A percentile compares a stretch with the other conserved stretches of the same genome.
Evolutionary conservation across 2,888 invertebrate species (phyloP).

Genomic region (Ischnura elegans): DNA sequence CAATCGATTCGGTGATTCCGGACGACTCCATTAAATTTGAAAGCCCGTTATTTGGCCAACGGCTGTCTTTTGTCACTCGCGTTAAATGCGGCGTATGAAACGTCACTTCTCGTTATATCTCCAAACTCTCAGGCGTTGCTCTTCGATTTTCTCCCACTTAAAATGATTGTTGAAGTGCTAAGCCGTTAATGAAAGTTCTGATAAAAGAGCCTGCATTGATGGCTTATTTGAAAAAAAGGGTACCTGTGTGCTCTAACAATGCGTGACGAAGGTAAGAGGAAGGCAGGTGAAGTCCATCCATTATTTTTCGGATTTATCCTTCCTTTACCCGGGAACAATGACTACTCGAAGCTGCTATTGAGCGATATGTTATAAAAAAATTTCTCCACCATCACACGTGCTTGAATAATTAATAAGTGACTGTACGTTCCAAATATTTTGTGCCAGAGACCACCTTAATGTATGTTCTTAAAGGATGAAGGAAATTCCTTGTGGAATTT

Average conservation of each 20-base stretch:
- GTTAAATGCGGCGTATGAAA: background rate
- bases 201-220: background rate
- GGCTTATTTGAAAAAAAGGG: background rate
- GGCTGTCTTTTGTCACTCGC: background rate
- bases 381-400: too few relatives aligned
- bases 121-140: background rate
- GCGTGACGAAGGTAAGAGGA: background rate
- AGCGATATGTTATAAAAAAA: too few relatives aligned
- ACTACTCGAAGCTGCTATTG: too few relatives aligned
- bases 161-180: background rate
- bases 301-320: too few relatives aligned
- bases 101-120: slow-evolving; percentile 9
- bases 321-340: too few relatives aligned
- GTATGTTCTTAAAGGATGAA: too few relatives aligned
- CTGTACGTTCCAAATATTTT: too few relatives aligned
- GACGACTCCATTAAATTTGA: background rate
- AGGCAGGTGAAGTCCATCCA: background rate
- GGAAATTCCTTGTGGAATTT: too few relatives aligned
- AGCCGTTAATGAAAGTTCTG: background rate
- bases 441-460: too few relatives aligned
- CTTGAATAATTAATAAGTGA: too few relatives aligned
- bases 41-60: background rate
- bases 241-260: background rate
- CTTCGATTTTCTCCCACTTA: background rate
- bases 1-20: background rate